Evolutionary conservation across 2,797 vertebrate genomes (phyloP).

Genomic region (Pseudochirops corinnae): DNA sequence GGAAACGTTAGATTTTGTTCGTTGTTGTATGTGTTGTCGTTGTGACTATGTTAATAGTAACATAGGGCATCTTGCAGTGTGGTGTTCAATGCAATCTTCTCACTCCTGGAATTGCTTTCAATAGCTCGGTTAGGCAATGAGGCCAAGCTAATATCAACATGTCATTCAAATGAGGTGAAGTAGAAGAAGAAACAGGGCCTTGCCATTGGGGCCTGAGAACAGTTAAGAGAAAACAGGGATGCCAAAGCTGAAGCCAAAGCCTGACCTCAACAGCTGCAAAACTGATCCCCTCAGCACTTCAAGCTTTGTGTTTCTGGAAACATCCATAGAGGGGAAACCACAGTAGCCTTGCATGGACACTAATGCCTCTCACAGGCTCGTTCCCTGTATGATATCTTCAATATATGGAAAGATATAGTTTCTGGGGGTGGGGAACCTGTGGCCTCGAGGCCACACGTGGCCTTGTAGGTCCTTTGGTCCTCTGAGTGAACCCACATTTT

Average conservation of each 20-base stretch:
- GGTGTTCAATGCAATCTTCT: background rate
- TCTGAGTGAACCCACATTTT: too few species aligned
- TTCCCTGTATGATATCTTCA: slow-evolving; percentile 44
- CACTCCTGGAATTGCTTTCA: slow-evolving; percentile 30
- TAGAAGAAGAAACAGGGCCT: slow-evolving; percentile 38
- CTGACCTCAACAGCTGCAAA: slow-evolving; percentile 63
- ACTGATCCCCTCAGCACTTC: slow-evolving; percentile 39
- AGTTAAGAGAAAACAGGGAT: slow-evolving; percentile 34
- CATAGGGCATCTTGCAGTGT: too few species aligned
- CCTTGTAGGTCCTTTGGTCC: too few species aligned
- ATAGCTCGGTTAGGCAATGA: slow-evolving; percentile 41
- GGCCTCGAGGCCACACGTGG: too few species aligned
- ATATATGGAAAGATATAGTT: slow-evolving; percentile 45
- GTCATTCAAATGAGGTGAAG: slow-evolving; percentile 53
- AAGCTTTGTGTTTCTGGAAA: slow-evolving; percentile 60
- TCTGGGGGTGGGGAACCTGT: too few species aligned
- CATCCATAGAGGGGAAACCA: slow-evolving; percentile 47
- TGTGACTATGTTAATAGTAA: background rate
- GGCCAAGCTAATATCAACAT: slow-evolving; percentile 55
- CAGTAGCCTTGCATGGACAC: background rate
- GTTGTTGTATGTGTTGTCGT: background rate
- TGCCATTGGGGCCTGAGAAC: background rate
- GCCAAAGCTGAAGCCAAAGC: slow-evolving; percentile 26
- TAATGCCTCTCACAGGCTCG: background rate
- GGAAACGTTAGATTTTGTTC: background rate